These are phyloP conservation scores for Todus mexicanus DNA, from an alignment of 2,797 vertebrate species.

Conservation along the genomic window DNA sequence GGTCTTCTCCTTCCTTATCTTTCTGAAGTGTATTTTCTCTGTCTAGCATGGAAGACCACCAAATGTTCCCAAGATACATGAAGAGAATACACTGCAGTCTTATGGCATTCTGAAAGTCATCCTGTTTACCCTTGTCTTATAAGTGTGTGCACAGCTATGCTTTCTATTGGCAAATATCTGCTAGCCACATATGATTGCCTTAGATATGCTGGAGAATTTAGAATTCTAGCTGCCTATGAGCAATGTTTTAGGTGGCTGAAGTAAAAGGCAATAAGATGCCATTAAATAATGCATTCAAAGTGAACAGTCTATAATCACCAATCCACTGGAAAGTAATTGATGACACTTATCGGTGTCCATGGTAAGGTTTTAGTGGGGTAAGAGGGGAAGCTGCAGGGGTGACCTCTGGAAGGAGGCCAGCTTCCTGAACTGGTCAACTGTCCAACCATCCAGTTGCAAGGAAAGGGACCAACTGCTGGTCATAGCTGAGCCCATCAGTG, in stretches of 20 bases:
- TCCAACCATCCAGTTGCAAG: not conserved
- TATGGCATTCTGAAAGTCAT: not conserved
- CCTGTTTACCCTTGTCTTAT: not conserved
- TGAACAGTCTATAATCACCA: not conserved
- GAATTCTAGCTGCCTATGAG: not conserved
- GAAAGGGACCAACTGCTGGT: not conserved
- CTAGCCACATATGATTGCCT: not conserved
- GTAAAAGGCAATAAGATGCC: not conserved
- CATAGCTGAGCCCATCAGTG: not conserved
- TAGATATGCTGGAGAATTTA: not conserved
- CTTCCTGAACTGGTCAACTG: not conserved
- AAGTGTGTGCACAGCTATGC: not conserved
- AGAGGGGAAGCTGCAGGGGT: not conserved
- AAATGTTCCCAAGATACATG: not conserved
- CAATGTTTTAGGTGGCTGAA: not conserved
- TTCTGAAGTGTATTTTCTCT: not conserved
- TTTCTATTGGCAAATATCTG: not conserved
- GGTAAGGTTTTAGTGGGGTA: not conserved
- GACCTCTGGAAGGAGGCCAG: not conserved
- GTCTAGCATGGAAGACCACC: not conserved
- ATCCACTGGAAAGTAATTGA: not conserved
- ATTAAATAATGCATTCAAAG: not conserved
- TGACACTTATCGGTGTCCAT: not conserved
- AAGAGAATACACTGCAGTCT: not conserved
- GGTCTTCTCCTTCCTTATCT: not conserved